These are phyloP conservation scores for Onchidella celtica DNA, from an alignment of 2,888 invertebrate species.

Conservation along the genomic window DNA sequence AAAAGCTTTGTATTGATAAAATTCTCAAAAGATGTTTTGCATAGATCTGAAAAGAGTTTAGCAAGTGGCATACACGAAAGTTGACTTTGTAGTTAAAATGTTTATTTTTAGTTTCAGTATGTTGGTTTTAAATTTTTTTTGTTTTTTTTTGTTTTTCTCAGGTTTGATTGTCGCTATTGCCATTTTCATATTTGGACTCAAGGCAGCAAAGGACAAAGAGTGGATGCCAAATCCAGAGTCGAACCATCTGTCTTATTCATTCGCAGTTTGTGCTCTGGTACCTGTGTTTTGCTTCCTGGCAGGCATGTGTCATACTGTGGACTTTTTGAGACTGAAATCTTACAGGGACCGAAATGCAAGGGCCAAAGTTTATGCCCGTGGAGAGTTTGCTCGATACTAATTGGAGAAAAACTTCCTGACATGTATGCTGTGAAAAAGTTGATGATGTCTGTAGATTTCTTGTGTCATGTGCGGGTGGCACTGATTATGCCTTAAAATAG, in stretches of 20 bases:
- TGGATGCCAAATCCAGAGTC: constrained; percentile 52
- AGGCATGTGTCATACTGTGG: constrained; percentile 62
- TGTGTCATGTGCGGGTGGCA: too few relatives aligned
- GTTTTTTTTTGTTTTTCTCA: constrained; percentile 32
- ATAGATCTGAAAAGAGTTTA: too few relatives aligned
- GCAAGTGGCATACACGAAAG: too few relatives aligned
- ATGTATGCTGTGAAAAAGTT: too few relatives aligned
- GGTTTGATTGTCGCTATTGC: constrained; percentile 43
- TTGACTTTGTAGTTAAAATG: too few relatives aligned
- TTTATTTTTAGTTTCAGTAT: too few relatives aligned
- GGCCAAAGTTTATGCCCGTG: constrained; percentile 36
- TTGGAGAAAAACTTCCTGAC: too few relatives aligned
- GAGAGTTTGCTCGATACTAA: constrained; percentile 37
- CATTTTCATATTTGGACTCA: constrained; percentile 47
- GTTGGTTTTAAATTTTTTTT: too few relatives aligned
- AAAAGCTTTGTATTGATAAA: too few relatives aligned
- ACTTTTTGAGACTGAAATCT: constrained; percentile 26
- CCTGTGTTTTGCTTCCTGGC: constrained; percentile 69
- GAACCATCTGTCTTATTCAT: constrained; percentile 51
- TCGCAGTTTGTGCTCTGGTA: constrained; percentile 82
- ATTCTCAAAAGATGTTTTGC: too few relatives aligned
- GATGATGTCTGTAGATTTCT: too few relatives aligned
- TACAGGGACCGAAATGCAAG: constrained; percentile 36
- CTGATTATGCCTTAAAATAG: too few relatives aligned
- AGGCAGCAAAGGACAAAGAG: constrained; percentile 31